Evolutionary conservation across 2,797 vertebrate species (phyloP).

Genomic region (Crocodylus rhombifer): DNA sequence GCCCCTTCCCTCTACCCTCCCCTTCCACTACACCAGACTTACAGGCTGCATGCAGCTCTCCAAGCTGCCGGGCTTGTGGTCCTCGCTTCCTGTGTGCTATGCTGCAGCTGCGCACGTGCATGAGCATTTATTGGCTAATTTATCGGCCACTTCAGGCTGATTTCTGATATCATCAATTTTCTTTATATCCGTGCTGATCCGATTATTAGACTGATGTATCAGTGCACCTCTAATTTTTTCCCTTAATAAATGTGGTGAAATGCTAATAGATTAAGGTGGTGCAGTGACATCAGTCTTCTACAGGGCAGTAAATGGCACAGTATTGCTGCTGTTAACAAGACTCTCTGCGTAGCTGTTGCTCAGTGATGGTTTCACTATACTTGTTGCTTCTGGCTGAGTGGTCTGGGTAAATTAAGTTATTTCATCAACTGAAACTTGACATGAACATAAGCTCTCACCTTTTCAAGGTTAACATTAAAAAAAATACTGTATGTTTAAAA

Average conservation of each 20-base stretch:
- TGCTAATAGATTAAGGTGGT: accelerated
- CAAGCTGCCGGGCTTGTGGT: no score
- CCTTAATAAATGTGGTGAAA: neutral
- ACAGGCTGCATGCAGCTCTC: no score
- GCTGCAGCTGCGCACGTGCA: no score
- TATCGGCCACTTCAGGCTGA: no score
- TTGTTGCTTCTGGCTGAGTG: neutral
- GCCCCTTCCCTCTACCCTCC: no score
- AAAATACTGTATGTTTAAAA: neutral
- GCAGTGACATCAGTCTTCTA: neutral
- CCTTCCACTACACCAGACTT: no score
- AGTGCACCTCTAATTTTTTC: no score
- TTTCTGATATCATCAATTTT: no score
- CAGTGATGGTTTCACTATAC: neutral
- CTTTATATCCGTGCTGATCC: no score
- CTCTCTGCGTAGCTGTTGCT: accelerated
- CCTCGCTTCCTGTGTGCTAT: no score
- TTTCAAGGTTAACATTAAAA: neutral
- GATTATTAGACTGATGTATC: no score
- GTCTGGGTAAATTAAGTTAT: neutral
- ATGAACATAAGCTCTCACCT: neutral
- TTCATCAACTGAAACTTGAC: neutral
- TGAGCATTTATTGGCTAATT: no score
- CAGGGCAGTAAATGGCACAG: accelerated
- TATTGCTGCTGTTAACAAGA: accelerated